Evolutionary conservation across 2,113 vertebrate species (phyloP).

Genomic region (Phycodurus eques): DNA sequence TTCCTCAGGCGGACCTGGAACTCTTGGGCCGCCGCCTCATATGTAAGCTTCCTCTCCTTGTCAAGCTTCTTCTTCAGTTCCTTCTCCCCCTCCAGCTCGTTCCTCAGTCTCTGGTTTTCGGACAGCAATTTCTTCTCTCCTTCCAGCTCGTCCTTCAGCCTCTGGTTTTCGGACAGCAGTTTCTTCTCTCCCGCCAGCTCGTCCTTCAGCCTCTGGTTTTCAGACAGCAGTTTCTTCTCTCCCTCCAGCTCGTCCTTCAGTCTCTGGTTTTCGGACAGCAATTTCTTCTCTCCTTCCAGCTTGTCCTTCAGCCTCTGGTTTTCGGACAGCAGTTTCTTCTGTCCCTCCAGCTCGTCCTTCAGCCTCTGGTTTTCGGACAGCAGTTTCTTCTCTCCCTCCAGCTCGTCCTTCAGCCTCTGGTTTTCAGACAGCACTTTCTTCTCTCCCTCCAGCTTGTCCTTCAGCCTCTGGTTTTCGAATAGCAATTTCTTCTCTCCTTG

Average conservation of each 20-base stretch:
- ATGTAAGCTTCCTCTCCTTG: conserved; percentile 9
- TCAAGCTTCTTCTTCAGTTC: conserved; percentile 70
- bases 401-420: conserved; percentile 81
- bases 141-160: conserved; percentile 81
- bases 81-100: conserved; percentile 82
- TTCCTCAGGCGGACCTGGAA: conserved; percentile 78
- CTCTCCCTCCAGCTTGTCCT: conserved; percentile 82
- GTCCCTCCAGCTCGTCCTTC: conserved; percentile 81
- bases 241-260: conserved; percentile 83
- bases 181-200: conserved; percentile 83
- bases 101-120: conserved; percentile 78
- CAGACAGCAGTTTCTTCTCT: conserved; percentile 74
- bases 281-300: conserved; percentile 80
- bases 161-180: conserved; percentile 81
- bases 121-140: conserved; percentile 77
- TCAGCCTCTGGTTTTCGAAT: conserved; percentile 78
- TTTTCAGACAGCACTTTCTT: conserved; percentile 70
- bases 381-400: conserved; percentile 82
- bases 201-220: conserved; percentile 78
- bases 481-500: conserved; percentile 79
- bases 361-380: conserved; percentile 82
- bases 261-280: conserved; percentile 81
- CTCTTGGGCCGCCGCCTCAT: conserved; percentile 66
- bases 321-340: conserved; percentile 73
- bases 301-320: conserved; percentile 81